Evolutionary conservation across 2,113 vertebrate genomes (phyloP).

Genomic region (Ciconia boyciana): DNA sequence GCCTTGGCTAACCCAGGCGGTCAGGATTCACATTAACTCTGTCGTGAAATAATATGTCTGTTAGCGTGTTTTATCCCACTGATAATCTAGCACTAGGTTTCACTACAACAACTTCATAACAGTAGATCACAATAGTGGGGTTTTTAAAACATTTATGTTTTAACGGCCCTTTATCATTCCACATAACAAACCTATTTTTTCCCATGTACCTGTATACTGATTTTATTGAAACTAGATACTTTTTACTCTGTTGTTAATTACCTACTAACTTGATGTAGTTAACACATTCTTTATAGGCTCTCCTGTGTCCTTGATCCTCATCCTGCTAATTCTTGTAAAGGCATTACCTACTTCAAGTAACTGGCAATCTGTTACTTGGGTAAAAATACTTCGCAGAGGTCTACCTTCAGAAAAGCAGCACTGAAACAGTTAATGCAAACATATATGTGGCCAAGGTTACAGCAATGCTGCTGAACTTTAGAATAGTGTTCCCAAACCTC

Average conservation of each 20-base stretch:
- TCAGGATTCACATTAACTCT: background rate
- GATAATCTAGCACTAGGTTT: background rate
- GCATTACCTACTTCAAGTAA: background rate
- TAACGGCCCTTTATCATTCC: background rate
- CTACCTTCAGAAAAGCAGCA: background rate
- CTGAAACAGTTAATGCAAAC: background rate
- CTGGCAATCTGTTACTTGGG: background rate
- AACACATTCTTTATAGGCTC: background rate
- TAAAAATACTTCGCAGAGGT: background rate
- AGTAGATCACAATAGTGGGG: background rate
- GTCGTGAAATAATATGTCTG: background rate
- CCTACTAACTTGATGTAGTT: background rate
- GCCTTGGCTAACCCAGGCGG: background rate
- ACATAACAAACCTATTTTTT: background rate
- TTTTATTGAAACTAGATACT: background rate
- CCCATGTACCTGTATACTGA: background rate
- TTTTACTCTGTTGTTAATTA: background rate
- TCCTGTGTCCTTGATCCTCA: background rate
- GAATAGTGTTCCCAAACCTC: background rate
- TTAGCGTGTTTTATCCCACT: background rate
- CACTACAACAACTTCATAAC: background rate
- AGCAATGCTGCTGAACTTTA: background rate
- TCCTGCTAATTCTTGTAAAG: background rate
- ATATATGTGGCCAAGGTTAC: background rate
- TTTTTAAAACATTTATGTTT: background rate